Evolutionary conservation across 2,888 invertebrate species (phyloP).

Genomic region (Choreutis nemorana): DNA sequence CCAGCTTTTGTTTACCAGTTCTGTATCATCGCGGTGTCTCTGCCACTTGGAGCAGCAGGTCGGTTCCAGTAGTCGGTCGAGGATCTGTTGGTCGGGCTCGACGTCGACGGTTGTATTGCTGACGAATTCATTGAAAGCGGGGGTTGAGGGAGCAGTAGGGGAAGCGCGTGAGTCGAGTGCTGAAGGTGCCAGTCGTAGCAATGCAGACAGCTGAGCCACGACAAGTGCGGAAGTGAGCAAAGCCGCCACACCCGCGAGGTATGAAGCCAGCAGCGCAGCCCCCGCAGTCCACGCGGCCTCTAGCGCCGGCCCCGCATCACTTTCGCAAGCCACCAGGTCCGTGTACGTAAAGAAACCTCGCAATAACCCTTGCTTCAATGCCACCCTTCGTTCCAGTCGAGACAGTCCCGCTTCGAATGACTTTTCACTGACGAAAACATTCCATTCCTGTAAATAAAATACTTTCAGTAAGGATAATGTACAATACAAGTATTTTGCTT

Average conservation of each 20-base stretch:
- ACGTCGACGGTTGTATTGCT: neutral
- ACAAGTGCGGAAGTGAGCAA: slow-evolving; percentile 26
- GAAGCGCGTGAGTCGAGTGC: no score
- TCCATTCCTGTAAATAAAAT: slow-evolving; percentile 80
- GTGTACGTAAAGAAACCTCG: slow-evolving; percentile 87
- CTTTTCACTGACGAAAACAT: slow-evolving; percentile 78
- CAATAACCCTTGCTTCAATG: slow-evolving; percentile 73
- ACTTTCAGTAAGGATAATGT: no score
- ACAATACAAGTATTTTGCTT: no score
- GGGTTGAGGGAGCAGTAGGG: slow-evolving; percentile 5
- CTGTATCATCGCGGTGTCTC: slow-evolving; percentile 18
- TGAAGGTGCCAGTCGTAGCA: slow-evolving; percentile 13
- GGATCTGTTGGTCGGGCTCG: neutral
- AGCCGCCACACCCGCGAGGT: slow-evolving; percentile 18
- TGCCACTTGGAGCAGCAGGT: slow-evolving; percentile 38
- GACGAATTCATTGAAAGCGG: neutral
- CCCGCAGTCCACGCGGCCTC: slow-evolving; percentile 14
- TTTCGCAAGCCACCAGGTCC: slow-evolving; percentile 70
- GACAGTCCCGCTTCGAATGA: slow-evolving; percentile 77
- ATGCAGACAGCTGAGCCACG: slow-evolving; percentile 15
- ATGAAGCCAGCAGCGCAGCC: slow-evolving; percentile 16
- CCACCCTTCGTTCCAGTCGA: slow-evolving; percentile 76
- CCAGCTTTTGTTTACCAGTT: slow-evolving; percentile 19
- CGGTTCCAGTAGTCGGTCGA: no score
- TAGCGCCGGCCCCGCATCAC: slow-evolving; percentile 16